These are phyloP conservation scores for Acanthochromis polyacanthus DNA, from an alignment of 2,113 vertebrate species.

Conservation along the genomic window DNA sequence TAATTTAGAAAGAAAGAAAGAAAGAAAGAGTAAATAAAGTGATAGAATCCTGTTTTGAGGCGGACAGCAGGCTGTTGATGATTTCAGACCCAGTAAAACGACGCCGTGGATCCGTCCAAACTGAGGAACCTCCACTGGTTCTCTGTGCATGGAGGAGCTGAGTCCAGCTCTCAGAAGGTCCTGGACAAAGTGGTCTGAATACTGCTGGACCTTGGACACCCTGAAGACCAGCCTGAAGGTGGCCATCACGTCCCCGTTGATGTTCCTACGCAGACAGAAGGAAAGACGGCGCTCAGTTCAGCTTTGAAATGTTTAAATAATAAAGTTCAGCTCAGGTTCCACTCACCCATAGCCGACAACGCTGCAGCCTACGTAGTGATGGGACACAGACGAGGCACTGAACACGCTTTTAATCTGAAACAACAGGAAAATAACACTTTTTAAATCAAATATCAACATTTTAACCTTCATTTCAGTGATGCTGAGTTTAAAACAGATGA, in stretches of 20 bases:
- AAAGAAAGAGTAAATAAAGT: too few species aligned
- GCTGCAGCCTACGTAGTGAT: constrained; percentile 85
- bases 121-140: constrained; percentile 82
- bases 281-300: neutral
- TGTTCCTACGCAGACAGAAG: constrained; percentile 77
- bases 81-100: constrained; percentile 84
- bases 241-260: constrained; percentile 86
- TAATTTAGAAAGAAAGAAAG: too few species aligned
- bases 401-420: constrained; percentile 90
- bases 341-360: constrained; percentile 91
- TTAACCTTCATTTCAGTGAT: neutral
- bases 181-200: constrained; percentile 83
- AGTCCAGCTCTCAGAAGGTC: constrained; percentile 86
- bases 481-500: too few species aligned
- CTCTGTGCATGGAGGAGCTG: constrained; percentile 71
- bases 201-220: constrained; percentile 73
- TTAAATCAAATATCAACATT: neutral
- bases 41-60: too few species aligned
- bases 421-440: constrained; percentile 5
- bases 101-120: constrained; percentile 88
- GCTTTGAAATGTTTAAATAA: neutral
- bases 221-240: constrained; percentile 87
- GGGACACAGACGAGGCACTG: constrained; percentile 84
- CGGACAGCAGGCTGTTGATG: constrained; percentile 2
- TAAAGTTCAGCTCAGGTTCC: neutral